phyloP scores from a whole-genome alignment of 1,140 invertebrate species.

The Drosophila dunni region DNA sequence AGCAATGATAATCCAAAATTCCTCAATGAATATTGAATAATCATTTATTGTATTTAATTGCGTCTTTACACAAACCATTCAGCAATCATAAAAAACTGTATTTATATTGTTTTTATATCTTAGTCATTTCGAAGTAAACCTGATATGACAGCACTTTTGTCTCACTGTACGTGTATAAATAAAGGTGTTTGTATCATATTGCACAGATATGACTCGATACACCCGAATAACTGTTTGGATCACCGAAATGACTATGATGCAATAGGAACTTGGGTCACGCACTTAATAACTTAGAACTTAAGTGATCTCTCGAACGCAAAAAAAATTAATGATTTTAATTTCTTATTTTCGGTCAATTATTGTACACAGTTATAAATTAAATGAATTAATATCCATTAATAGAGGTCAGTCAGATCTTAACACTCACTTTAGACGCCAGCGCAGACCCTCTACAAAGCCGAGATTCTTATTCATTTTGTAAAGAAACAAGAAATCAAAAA shows the following conservation, averaged over 20 bases:
- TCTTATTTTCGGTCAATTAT: background rate
- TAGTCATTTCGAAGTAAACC: constrained; percentile 18
- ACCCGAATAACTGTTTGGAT: constrained; percentile 20
- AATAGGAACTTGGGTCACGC: constrained; percentile 17
- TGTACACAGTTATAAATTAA: background rate
- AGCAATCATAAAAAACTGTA: background rate
- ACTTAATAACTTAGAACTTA: background rate
- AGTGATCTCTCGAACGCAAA: background rate
- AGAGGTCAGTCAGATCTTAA: constrained; percentile 42
- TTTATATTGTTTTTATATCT: background rate
- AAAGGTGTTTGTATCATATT: constrained; percentile 31
- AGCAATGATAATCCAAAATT: background rate
- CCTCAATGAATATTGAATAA: constrained; percentile 1
- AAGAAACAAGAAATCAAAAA: constrained; percentile 9
- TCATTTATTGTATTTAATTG: background rate
- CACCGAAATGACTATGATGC: background rate
- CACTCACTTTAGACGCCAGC: constrained; percentile 80
- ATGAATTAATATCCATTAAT: constrained; percentile 34
- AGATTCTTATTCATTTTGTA: constrained; percentile 70
- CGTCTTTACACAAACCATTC: background rate
- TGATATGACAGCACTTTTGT: constrained; percentile 15
- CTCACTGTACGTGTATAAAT: background rate
- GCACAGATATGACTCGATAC: constrained; percentile 17
- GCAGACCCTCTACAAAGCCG: constrained; percentile 72
- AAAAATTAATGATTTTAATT: too few relatives aligned